Conservation (phyloP, 2,888 invertebrate species). For the Phytoseiulus persimilis region DNA sequence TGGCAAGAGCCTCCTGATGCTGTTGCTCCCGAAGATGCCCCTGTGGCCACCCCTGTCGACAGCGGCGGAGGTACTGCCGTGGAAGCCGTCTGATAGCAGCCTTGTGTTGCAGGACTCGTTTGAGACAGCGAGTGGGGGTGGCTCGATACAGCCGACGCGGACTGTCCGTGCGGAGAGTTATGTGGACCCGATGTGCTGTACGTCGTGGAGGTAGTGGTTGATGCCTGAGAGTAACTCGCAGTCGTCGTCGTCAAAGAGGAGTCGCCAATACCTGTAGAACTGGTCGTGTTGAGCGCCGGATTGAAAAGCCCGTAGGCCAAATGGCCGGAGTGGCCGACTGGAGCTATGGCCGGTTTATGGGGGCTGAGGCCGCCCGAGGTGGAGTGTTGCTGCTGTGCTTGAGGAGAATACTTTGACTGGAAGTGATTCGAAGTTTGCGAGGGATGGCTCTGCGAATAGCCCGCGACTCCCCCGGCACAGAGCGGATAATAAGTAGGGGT, state of each 20-base stretch:
- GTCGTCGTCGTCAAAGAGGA: slow-evolving; percentile 15
- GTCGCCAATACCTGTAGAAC: background rate
- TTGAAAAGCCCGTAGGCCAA: background rate
- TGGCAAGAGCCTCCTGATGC: background rate
- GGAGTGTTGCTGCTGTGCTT: slow-evolving; percentile 17
- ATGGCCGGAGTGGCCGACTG: background rate
- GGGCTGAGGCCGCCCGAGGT: slow-evolving; percentile 39
- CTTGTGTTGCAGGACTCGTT: background rate
- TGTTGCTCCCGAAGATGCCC: background rate
- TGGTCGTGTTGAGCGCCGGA: background rate
- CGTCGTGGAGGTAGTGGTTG: slow-evolving; percentile 16
- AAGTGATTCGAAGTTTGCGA: background rate
- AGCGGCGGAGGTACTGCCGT: background rate
- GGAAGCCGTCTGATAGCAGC: background rate
- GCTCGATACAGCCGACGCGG: background rate
- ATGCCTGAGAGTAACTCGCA: slow-evolving; percentile 20
- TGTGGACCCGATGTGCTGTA: background rate
- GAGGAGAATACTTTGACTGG: slow-evolving; percentile 29
- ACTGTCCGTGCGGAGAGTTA: background rate
- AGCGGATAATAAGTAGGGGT: slow-evolving; percentile 16
- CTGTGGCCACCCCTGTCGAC: background rate
- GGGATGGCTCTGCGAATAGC: slow-evolving; percentile 18
- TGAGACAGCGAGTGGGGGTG: background rate
- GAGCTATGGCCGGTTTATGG: slow-evolving; percentile 6
- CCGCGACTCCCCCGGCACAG: slow-evolving; percentile 5